Evolutionary conservation across 2,113 vertebrate species (phyloP).

Genomic region (Oenanthe melanoleuca): DNA sequence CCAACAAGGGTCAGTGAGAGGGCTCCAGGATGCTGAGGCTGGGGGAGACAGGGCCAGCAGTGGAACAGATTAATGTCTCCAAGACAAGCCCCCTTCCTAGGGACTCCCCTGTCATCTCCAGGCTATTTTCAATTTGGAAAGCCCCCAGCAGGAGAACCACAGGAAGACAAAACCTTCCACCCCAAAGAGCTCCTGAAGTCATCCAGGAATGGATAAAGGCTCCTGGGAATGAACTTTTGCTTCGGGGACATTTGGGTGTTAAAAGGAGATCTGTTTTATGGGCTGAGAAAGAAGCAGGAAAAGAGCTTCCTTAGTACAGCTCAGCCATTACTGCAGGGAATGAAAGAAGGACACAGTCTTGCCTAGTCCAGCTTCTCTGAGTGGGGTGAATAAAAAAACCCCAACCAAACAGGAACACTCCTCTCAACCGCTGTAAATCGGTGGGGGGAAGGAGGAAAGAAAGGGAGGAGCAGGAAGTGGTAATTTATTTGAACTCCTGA

Average conservation of each 20-base stretch:
- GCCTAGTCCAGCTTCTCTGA: not conserved
- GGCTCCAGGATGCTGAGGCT: not conserved
- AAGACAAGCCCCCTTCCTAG: not conserved
- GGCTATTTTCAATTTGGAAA: not conserved
- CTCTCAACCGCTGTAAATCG: not conserved
- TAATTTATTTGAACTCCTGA: conserved; percentile 14
- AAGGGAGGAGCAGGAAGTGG: conserved; percentile 36
- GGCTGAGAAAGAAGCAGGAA: not conserved
- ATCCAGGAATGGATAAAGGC: not conserved
- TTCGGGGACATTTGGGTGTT: not conserved
- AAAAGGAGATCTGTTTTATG: not conserved
- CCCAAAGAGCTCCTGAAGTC: not conserved
- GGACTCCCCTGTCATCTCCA: not conserved
- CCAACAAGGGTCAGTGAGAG: not conserved
- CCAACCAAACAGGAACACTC: not conserved
- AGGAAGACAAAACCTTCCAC: not conserved
- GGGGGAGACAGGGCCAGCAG: not conserved
- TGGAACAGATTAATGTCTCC: not conserved
- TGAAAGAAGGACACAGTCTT: not conserved
- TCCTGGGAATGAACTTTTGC: not conserved
- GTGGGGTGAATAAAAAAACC: not conserved
- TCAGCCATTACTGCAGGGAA: not conserved
- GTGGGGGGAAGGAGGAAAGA: not conserved
- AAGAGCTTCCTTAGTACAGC: not conserved
- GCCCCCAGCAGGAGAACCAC: not conserved